These are phyloP conservation scores for Falcunculus frontatus DNA, from an alignment of 2,113 vertebrate species.

Conservation along the genomic window DNA sequence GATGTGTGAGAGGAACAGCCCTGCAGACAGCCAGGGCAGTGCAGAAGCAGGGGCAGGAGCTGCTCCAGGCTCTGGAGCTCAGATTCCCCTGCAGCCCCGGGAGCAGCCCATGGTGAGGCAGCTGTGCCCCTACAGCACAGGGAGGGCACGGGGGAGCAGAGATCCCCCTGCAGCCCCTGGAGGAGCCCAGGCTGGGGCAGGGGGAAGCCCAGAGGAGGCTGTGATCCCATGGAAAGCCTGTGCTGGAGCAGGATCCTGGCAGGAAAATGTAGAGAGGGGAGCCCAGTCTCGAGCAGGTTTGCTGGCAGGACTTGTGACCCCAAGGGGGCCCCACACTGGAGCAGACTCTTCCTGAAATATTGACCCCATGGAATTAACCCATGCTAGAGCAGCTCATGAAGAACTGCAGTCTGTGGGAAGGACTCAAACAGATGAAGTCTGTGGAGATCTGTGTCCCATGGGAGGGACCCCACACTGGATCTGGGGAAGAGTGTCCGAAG, in stretches of 20 bases:
- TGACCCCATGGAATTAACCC: background rate
- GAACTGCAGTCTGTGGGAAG: background rate
- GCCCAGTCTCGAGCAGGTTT: background rate
- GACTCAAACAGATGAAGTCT: background rate
- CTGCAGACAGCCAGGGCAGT: background rate
- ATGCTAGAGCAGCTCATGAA: background rate
- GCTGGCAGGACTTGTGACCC: background rate
- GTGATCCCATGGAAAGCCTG: accelerated
- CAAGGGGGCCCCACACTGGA: too few relatives aligned
- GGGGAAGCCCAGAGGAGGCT: too few relatives aligned
- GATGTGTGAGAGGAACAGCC: accelerated
- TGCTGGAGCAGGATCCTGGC: background rate
- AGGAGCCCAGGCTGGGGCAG: background rate
- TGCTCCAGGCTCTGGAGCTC: background rate
- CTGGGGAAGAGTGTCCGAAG: background rate
- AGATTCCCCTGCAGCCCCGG: background rate
- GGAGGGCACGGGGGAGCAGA: background rate
- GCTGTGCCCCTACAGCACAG: background rate
- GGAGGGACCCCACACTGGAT: background rate
- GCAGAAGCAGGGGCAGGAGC: background rate
- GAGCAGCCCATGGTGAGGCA: background rate
- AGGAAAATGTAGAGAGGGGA: background rate
- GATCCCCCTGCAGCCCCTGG: background rate
- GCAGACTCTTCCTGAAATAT: background rate
- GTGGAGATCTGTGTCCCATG: background rate